These are phyloP conservation scores for Epinotia brunnichana DNA, from an alignment of 2,888 invertebrate genomes.

Conservation along the genomic window DNA sequence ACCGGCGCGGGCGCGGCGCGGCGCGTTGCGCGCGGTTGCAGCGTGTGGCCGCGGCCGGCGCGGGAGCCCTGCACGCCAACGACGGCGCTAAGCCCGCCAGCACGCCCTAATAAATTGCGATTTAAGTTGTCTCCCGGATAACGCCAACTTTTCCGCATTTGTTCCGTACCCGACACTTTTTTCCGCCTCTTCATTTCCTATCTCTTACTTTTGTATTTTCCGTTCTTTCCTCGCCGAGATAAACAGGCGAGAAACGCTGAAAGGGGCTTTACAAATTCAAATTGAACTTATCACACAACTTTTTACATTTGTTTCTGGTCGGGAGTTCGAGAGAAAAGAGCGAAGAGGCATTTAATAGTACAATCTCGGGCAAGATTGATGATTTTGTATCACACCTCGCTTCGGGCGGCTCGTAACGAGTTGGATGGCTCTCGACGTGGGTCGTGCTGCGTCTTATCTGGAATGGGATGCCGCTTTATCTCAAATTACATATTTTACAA, in stretches of 20 bases:
- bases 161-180: constrained; percentile 83
- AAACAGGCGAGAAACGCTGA: constrained; percentile 84
- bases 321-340: constrained; percentile 81
- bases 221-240: constrained; percentile 80
- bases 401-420: constrained; percentile 83
- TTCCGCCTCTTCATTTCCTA: constrained; percentile 84
- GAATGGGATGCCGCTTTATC: constrained; percentile 82
- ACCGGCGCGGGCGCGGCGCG: constrained; percentile 42
- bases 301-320: constrained; percentile 85
- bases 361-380: constrained; percentile 83
- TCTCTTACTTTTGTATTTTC: constrained; percentile 84
- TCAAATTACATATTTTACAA: constrained; percentile 84
- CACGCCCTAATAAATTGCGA: constrained; percentile 83
- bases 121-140: constrained; percentile 84
- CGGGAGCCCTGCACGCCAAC: constrained; percentile 46
- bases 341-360: constrained; percentile 84
- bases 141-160: constrained; percentile 83
- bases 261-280: constrained; percentile 85
- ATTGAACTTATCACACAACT: constrained; percentile 85
- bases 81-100: constrained; percentile 71
- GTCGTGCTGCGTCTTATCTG: constrained; percentile 81
- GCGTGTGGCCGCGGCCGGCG: constrained; percentile 49
- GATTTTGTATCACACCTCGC: constrained; percentile 85
- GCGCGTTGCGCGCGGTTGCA: constrained; percentile 41
- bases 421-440: constrained; percentile 80